These are phyloP conservation scores for Sciurus vulgaris DNA, from an alignment of 2,797 vertebrate species.

Conservation along the genomic window DNA sequence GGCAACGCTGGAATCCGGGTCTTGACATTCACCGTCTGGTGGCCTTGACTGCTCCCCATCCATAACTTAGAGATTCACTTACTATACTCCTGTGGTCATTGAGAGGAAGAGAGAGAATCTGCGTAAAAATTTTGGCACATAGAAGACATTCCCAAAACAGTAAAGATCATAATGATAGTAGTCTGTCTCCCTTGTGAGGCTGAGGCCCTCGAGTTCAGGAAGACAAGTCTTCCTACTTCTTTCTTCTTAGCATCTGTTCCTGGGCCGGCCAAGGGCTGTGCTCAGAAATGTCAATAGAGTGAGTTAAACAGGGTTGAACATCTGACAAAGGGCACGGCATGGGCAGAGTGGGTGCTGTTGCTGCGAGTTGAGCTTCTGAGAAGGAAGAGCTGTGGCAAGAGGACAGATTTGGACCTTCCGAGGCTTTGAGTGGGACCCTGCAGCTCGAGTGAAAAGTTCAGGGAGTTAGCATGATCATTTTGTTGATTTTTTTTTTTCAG, in stretches of 20 bases:
- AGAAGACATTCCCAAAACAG: neutral
- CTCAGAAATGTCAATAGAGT: neutral
- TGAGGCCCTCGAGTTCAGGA: neutral
- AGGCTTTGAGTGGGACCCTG: neutral
- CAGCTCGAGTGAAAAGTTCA: neutral
- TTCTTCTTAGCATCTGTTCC: neutral
- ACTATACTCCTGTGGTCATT: no score
- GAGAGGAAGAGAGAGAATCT: neutral
- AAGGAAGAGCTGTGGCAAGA: rapidly evolving
- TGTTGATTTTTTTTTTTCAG: neutral
- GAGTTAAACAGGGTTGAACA: neutral
- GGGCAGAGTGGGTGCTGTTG: neutral
- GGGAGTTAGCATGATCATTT: rapidly evolving
- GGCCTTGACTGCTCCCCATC: neutral
- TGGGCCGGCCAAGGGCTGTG: no score
- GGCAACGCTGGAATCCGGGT: neutral
- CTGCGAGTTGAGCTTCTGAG: neutral
- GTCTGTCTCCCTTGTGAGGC: neutral
- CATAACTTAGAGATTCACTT: neutral
- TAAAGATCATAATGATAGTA: neutral
- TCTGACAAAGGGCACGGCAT: neutral
- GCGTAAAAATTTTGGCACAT: neutral
- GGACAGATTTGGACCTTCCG: neutral
- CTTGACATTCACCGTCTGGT: neutral
- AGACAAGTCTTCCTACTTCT: neutral